phyloP scores from a whole-genome alignment of 1,140 invertebrate species.

The Formica selysi region DNA sequence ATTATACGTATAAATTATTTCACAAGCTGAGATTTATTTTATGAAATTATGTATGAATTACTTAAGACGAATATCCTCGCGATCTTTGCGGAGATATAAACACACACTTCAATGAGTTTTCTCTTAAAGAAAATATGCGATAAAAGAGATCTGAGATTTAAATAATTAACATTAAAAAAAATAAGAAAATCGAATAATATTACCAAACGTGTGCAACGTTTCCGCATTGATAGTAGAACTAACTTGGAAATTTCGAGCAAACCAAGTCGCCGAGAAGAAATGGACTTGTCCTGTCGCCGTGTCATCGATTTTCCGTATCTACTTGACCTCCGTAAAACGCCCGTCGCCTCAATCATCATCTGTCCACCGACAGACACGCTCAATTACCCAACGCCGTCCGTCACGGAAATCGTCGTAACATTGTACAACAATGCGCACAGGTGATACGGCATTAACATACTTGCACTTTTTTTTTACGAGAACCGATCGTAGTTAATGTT shows the following conservation, averaged over 20 bases:
- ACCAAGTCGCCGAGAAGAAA: constrained; percentile 27
- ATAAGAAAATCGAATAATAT: not conserved
- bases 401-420: constrained; percentile 26
- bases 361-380: constrained; percentile 7
- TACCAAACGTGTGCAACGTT: not conserved
- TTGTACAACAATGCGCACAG: constrained; percentile 33
- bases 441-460: not conserved
- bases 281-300: constrained; percentile 49
- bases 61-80: not conserved
- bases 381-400: constrained; percentile 17
- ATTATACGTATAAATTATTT: not conserved
- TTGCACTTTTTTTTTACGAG: not conserved
- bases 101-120: not conserved
- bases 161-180: not conserved
- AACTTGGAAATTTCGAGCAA: not conserved
- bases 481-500: constrained; percentile 37
- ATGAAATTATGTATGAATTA: not conserved
- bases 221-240: not conserved
- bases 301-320: constrained; percentile 54
- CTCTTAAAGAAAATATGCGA: not conserved
- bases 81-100: not conserved
- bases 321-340: constrained; percentile 49
- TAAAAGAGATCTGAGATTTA: not conserved
- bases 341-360: constrained; percentile 43
- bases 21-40: too few relatives aligned